Evolutionary conservation across 2,888 invertebrate genomes (phyloP).

Genomic region (Diarsia mendica): DNA sequence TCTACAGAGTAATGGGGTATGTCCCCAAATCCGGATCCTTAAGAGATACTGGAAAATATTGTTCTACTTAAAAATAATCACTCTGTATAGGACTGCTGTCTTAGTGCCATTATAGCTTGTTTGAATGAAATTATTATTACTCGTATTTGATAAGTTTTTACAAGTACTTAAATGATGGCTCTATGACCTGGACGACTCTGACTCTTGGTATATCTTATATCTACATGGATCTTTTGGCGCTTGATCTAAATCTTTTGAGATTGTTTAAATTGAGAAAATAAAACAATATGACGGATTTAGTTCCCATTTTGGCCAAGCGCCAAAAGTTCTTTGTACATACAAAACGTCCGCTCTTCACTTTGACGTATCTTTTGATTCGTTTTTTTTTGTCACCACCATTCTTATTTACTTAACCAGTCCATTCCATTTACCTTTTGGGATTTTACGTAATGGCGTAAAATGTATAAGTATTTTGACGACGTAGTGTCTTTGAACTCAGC

Average conservation of each 20-base stretch:
- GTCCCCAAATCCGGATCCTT: no score
- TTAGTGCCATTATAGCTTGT: background rate
- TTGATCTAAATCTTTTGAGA: background rate
- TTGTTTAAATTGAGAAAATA: background rate
- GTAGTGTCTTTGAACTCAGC: no score
- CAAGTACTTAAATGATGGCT: no score
- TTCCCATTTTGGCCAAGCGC: no score
- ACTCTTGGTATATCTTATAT: no score
- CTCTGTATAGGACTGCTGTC: background rate
- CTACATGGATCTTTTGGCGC: background rate
- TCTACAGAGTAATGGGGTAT: no score
- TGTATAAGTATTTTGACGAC: background rate
- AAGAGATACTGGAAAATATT: no score
- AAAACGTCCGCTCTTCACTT: background rate
- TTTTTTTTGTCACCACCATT: conserved; percentile 5
- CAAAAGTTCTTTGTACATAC: background rate
- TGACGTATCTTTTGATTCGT: conserved; percentile 15
- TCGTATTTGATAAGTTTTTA: background rate
- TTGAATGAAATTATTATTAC: background rate
- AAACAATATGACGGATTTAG: background rate
- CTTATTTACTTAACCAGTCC: conserved; percentile 27
- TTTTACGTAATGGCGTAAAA: conserved; percentile 34
- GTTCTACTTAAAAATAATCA: background rate
- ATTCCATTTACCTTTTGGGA: conserved; percentile 10
- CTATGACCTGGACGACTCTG: no score